Evolutionary conservation across 2,113 vertebrate genomes (phyloP).

Genomic region (Cheirogaleus medius): DNA sequence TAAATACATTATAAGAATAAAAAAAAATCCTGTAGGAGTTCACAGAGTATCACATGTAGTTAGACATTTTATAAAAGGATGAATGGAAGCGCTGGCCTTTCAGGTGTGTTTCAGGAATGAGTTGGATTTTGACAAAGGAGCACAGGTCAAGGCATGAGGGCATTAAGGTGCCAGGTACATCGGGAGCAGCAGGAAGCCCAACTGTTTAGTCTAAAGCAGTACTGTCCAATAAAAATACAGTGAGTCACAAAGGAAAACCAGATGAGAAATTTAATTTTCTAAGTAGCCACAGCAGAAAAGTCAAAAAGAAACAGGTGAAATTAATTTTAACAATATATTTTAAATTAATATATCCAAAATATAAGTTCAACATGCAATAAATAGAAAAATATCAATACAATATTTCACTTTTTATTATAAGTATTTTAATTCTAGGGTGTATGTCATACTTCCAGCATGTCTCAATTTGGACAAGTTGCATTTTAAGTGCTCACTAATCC

Average conservation of each 20-base stretch:
- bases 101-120: not conserved
- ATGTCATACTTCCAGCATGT: not conserved
- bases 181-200: not conserved
- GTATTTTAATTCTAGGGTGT: not conserved
- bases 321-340: not conserved
- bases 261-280: not conserved
- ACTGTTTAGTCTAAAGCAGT: not conserved
- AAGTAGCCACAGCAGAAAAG: not conserved
- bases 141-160: not conserved
- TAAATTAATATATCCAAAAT: not conserved
- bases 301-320: not conserved
- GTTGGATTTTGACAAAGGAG: not conserved
- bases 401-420: not conserved
- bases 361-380: not conserved
- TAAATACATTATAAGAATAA: not conserved
- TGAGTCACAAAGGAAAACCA: not conserved
- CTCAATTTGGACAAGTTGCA: not conserved
- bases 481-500: not conserved
- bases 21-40: not conserved
- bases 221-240: not conserved
- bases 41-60: not conserved
- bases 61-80: not conserved
- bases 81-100: not conserved
- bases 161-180: not conserved
- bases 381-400: not conserved